phyloP scores from a whole-genome alignment of 2,797 vertebrate species.

The Sebastes minor region DNA sequence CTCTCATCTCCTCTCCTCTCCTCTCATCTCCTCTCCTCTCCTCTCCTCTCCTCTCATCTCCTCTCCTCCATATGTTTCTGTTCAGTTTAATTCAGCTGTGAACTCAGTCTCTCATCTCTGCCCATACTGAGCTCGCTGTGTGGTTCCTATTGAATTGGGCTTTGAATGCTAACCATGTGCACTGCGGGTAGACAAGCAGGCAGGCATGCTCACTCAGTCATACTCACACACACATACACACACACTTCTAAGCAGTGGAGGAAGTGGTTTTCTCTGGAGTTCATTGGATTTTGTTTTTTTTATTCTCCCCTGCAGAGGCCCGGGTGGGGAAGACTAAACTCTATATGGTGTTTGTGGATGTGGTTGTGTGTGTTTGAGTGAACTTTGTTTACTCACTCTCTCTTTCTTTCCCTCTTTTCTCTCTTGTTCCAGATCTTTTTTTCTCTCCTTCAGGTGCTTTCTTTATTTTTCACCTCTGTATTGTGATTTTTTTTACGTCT shows the following conservation, averaged over 20 bases:
- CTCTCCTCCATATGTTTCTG: constrained; percentile 69
- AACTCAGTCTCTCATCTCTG: constrained; percentile 57
- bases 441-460: neutral
- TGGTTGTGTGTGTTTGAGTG: constrained; percentile 23
- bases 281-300: constrained; percentile 59
- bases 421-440: neutral
- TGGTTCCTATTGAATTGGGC: constrained; percentile 71
- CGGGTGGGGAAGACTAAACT: constrained; percentile 49
- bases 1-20: no score
- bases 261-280: constrained; percentile 74
- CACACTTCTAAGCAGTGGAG: constrained; percentile 46
- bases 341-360: constrained; percentile 11
- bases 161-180: constrained; percentile 78
- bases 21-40: no score
- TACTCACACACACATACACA: neutral
- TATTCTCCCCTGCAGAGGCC: constrained; percentile 56
- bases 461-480: neutral
- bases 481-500: no score
- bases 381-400: constrained; percentile 31
- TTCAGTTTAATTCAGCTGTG: constrained; percentile 61
- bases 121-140: constrained; percentile 67
- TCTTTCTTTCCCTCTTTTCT: neutral
- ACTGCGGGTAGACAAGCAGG: constrained; percentile 60
- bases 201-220: constrained; percentile 46
- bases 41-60: no score